Conservation (phyloP, 2,888 invertebrate species). For the Malachius bipustulatus region DNA sequence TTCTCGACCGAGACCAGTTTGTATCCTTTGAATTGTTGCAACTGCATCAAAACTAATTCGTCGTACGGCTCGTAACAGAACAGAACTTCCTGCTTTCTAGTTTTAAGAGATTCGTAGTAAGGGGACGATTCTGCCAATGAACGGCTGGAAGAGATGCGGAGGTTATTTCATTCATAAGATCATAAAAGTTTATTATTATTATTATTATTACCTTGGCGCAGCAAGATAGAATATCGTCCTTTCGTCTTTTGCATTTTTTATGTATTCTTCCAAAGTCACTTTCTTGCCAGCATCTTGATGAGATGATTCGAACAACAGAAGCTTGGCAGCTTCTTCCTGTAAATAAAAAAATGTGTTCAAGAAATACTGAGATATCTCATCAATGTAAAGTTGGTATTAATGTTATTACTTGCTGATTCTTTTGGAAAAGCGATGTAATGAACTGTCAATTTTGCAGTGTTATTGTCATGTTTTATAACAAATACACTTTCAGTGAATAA, state of each 20-base stretch:
- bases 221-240: conserved; percentile 86
- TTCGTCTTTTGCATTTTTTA: conserved; percentile 54
- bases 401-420: no score
- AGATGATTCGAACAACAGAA: conserved; percentile 88
- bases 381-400: no score
- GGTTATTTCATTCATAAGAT: no score
- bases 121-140: conserved; percentile 87
- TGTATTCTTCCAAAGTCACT: conserved; percentile 74
- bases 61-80: conserved; percentile 97
- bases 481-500: no score
- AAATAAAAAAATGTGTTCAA: no score
- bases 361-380: no score
- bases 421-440: no score
- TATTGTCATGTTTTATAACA: no score
- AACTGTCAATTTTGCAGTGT: no score
- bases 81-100: conserved; percentile 78
- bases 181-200: no score
- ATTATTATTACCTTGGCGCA: conserved; percentile 63
- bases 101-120: conserved; percentile 85
- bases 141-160: conserved; percentile 50
- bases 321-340: conserved; percentile 80
- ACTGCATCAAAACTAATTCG: conserved; percentile 83
- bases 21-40: conserved; percentile 67
- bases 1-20: conserved; percentile 83
- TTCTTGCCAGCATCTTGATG: conserved; percentile 55